phyloP scores from a whole-genome alignment of 92 coral and sea anemone species.

The Bergia sp. region DNA sequence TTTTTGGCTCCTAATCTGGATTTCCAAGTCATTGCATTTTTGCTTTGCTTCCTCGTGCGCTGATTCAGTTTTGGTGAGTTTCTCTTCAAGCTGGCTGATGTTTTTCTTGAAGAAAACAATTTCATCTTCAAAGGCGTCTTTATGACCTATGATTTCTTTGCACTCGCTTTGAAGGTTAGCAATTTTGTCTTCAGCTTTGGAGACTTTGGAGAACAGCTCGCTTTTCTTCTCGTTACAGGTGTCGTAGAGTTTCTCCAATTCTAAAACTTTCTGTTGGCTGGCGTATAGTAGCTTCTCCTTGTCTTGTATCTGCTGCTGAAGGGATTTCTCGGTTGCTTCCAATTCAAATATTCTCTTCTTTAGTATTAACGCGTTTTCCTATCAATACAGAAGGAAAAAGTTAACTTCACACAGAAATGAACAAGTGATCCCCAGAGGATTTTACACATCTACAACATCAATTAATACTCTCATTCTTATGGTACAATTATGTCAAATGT shows the following conservation, averaged over 20 bases:
- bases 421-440: background rate
- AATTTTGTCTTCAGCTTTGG: constrained; percentile 75
- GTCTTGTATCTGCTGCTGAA: constrained; percentile 67
- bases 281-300: constrained; percentile 69
- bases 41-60: constrained; percentile 52
- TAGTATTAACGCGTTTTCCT: constrained; percentile 66
- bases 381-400: background rate
- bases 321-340: constrained; percentile 71
- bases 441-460: too few species aligned
- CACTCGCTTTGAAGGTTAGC: constrained; percentile 56
- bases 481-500: too few species aligned
- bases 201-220: constrained; percentile 64
- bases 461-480: too few species aligned
- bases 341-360: constrained; percentile 75
- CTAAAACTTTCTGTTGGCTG: constrained; percentile 57
- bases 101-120: constrained; percentile 43
- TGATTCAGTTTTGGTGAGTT: constrained; percentile 36
- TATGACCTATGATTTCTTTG: constrained; percentile 44
- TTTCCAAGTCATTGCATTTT: constrained; percentile 70
- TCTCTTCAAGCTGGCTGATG: constrained; percentile 44
- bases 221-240: constrained; percentile 66
- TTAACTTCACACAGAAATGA: too few species aligned
- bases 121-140: constrained; percentile 48
- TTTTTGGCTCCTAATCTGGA: constrained; percentile 70
- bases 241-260: constrained; percentile 71